Evolutionary conservation across 2,888 invertebrate species (phyloP), one percentile per base, ranked within the genome.

Genomic region (Cremastobaeus sp.): DNA sequence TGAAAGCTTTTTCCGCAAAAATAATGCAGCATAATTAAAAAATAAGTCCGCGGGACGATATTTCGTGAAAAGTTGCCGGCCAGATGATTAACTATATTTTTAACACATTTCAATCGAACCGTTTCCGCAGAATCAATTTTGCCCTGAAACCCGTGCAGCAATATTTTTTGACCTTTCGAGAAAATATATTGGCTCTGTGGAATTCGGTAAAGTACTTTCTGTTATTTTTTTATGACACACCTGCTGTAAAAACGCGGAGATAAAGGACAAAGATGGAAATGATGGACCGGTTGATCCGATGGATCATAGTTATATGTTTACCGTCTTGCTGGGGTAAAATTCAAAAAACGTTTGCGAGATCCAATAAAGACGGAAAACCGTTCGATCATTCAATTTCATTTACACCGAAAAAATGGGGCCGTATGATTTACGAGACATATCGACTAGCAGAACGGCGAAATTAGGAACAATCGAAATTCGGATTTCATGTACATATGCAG

Each of bases 291-390:
- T 34, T 43, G 43, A 45, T 15, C 57, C 43, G 57, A 54, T 57
- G 41, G 41, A 35, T 11, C 30, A 12, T n/a, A 20, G 54, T 41
- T 55, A 28, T 37, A 39, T 25, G 47, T 32, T 45, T 5, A 32
- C 15, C 15, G 45, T 57, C 43, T 57, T 57, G 14, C 15, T 20
- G 9, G 15, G 34, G 47, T 59, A 59, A 45, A 59, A 59, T 59
- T 59, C 35, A 59, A 47, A 59, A 59, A 59, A 45, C 59, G 59
- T 47, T 47, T 59, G 25, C 35, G 28, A 45, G 45, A 59, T 35
- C 17, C 43, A 57, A 57, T 45, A 57, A 34, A 57, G 43, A 14
- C 34, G 34, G 25, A n/a, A 14, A 20, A 57, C 14, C 34, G 14
- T 57, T 57, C 43, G 45, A 45, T 57, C 34, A 15, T 57, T 45